Percentiles rank a stretch among this genome's conserved stretches.
Evolutionary conservation across 2,797 vertebrate species (phyloP).

Genomic region (Coranthus polyacanthus): DNA sequence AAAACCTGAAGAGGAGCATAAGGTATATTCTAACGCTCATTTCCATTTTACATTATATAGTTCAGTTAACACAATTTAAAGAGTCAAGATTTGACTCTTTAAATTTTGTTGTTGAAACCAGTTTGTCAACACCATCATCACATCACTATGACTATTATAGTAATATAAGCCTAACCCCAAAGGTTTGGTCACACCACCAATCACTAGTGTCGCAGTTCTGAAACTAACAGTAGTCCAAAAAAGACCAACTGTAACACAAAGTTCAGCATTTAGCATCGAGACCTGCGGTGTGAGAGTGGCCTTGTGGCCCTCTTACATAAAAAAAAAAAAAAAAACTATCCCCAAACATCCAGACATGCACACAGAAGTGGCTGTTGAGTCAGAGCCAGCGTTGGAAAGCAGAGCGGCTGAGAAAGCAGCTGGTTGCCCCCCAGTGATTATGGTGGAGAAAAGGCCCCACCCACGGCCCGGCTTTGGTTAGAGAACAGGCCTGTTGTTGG

Average conservation of each 20-base stretch:
- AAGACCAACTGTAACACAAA: slow-evolving; percentile 4
- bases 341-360: slow-evolving; percentile 26
- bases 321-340: slow-evolving; percentile 14
- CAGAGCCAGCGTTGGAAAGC: slow-evolving; percentile 83
- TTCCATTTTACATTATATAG: no score
- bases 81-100: no score
- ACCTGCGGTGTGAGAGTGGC: slow-evolving; percentile 5
- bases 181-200: no score
- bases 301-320: slow-evolving; percentile 49
- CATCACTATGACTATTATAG: no score
- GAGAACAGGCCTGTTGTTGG: slow-evolving; percentile 86
- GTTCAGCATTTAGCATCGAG: slow-evolving; percentile 15
- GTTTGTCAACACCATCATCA: no score
- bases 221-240: not conserved
- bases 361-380: slow-evolving; percentile 70
- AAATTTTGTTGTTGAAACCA: no score
- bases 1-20: no score
- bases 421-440: slow-evolving; percentile 78
- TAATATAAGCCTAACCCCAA: no score
- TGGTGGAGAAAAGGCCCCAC: slow-evolving; percentile 74
- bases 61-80: no score
- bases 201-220: no score
- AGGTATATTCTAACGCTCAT: no score
- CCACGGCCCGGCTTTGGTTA: slow-evolving; percentile 61
- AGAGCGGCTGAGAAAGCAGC: slow-evolving; percentile 85